Evolutionary conservation across 1,140 invertebrate species (phyloP).

Genomic region (Zaprionus gabonicus): DNA sequence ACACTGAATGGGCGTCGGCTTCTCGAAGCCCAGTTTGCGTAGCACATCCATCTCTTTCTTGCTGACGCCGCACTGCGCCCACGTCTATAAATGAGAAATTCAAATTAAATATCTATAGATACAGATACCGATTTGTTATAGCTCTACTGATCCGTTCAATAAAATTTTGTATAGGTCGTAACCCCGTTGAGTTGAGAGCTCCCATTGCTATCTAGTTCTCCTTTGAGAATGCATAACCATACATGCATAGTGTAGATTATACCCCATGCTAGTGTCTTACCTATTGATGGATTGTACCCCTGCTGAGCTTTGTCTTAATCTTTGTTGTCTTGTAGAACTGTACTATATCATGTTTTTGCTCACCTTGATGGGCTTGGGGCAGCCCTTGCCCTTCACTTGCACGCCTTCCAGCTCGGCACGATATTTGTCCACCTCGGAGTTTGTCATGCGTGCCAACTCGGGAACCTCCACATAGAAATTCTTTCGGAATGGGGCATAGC

Average conservation of each 20-base stretch:
- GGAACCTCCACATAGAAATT: slow-evolving; percentile 97
- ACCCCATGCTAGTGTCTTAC: too few species aligned
- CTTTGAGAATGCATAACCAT: too few species aligned
- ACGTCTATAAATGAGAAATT: slow-evolving; percentile 86
- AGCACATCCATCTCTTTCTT: slow-evolving; percentile 98
- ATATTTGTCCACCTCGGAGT: slow-evolving; percentile 94
- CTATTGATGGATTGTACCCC: too few species aligned
- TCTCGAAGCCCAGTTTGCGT: slow-evolving; percentile 96
- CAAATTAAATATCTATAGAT: background rate
- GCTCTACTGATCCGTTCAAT: too few species aligned
- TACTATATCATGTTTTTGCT: slow-evolving; percentile 7
- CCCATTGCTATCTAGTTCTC: too few species aligned
- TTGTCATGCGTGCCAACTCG: slow-evolving; percentile 94
- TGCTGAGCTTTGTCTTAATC: too few species aligned
- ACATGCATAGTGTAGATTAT: too few species aligned
- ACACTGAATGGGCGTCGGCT: slow-evolving; percentile 99
- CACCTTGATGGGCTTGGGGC: slow-evolving; percentile 95
- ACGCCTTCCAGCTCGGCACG: slow-evolving; percentile 94
- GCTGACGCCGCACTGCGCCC: slow-evolving; percentile 99
- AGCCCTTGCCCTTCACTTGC: slow-evolving; percentile 93
- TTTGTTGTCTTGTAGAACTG: too few species aligned
- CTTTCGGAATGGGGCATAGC: slow-evolving; percentile 96
- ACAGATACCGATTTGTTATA: too few species aligned
- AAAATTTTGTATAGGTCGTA: too few species aligned
- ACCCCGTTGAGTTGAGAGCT: too few species aligned